These are phyloP conservation scores for Drosophila serrata DNA, from an alignment of 1,140 invertebrate genomes.

Conservation along the genomic window DNA sequence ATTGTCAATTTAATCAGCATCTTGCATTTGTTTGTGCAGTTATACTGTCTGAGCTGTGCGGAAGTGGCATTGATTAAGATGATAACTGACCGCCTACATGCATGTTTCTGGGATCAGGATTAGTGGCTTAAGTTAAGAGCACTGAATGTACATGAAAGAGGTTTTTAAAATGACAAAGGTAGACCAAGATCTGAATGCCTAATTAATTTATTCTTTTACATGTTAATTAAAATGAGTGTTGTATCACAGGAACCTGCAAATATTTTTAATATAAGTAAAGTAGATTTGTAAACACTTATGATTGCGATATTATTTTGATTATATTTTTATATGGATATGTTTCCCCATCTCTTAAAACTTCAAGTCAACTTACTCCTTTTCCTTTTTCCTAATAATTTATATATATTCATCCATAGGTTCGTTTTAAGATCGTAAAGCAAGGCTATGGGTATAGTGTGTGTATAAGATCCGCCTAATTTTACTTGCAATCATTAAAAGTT, in stretches of 20 bases:
- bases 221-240: too few relatives aligned
- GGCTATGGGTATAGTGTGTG: not conserved
- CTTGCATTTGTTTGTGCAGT: constrained; percentile 72
- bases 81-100: constrained; percentile 11
- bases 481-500: constrained; percentile 43
- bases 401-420: not conserved
- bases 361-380: not conserved
- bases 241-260: not conserved
- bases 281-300: too few relatives aligned
- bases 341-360: too few relatives aligned
- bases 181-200: not conserved
- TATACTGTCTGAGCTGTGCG: constrained; percentile 15
- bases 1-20: constrained; percentile 67
- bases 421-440: not conserved
- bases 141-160: not conserved
- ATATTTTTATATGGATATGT: too few relatives aligned
- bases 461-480: constrained; percentile 34
- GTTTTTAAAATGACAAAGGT: not conserved
- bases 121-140: not conserved
- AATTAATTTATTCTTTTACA: too few relatives aligned
- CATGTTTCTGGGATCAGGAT: constrained; percentile 8
- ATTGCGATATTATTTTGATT: too few relatives aligned
- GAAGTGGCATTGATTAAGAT: constrained; percentile 14
- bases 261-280: too few relatives aligned
- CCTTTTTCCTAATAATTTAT: not conserved